Evolutionary conservation across 2,797 vertebrate species (phyloP), one percentile per base, ranked within the genome.

Genomic region (Leuciscus waleckii): DNA sequence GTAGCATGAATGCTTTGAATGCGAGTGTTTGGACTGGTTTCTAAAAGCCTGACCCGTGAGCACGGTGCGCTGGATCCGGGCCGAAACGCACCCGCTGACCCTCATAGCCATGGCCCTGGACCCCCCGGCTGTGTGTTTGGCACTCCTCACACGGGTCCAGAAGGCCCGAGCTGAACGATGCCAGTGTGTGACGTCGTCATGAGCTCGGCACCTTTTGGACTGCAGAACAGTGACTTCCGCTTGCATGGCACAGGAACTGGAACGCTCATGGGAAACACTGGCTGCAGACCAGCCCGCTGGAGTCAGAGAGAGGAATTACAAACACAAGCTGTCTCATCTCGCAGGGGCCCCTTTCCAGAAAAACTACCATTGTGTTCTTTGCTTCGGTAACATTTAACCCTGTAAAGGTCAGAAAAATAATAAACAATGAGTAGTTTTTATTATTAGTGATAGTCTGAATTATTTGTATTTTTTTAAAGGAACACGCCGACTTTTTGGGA

Each of bases 171-270:
- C 92, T 71, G 92, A 93, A 91, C 92, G 93, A 93, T 94, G 90
- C 91, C 92, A 93, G 91, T 92, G 89, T 89, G 89, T 93, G 92
- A 94, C 91, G 92, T 94, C 90, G 92, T 93, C 90, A 87, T 92
- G 93, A 85, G 89, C 92, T 86, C 79, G 89, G 92, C 91, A 87
- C 90, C 80, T 83, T 67, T 67, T 65, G 77, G 58, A 79, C 26
- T 32, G 77, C 26, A 79, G 77, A 67, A 79, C 39, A 67, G 61
- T 79, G 61, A 41, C 69, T 84, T 58, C 87, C 74, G 56, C 83
- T 79, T 76, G 79, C 79, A 78, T 68, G 63, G 79, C 79, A 83
- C 68, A 83, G 70, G 61, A 82, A 70, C 69, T 77, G 46, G 49
- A 58, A 46, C 74, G 86, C 84, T 87, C 86, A 81, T 71, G 73